Conservation (phyloP, 2,113 vertebrate genomes). For the Empidonax alnorum region DNA sequence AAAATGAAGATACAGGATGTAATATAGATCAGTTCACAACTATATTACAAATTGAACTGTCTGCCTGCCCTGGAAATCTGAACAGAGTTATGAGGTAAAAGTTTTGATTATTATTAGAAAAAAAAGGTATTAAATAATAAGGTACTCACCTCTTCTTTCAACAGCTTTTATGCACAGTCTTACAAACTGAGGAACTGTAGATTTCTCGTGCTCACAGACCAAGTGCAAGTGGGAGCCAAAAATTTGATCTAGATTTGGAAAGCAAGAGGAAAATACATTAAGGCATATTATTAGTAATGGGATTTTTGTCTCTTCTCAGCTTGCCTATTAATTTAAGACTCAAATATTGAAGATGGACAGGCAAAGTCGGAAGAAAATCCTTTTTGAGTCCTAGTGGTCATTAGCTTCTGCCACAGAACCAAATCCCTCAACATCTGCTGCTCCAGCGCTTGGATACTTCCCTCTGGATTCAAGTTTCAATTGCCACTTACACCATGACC, state of each 20-base stretch:
- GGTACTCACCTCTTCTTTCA: constrained; percentile 87
- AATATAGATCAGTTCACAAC: constrained; percentile 25
- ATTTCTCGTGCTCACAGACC: constrained; percentile 88
- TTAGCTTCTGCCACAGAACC: not conserved
- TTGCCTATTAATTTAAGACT: not conserved
- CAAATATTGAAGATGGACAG: not conserved
- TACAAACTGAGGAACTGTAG: constrained; percentile 87
- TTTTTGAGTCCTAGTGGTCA: not conserved
- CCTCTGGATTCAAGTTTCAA: not conserved
- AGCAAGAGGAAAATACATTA: constrained; percentile 21
- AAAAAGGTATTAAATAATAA: not conserved
- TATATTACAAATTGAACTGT: constrained; percentile 18
- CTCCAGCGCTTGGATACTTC: not conserved
- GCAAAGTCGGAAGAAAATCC: not conserved
- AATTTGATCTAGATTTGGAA: constrained; percentile 85
- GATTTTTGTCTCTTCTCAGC: not conserved
- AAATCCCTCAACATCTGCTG: not conserved
- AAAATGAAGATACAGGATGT: constrained; percentile 50
- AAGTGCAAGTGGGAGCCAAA: constrained; percentile 89
- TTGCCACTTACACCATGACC: not conserved
- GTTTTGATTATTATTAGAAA: not conserved
- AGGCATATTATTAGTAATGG: not conserved
- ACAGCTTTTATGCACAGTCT: constrained; percentile 86
- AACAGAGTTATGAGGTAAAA: not conserved
- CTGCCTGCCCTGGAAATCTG: not conserved